These are phyloP conservation scores for Staurois parvus DNA, from an alignment of 2,797 vertebrate genomes.

Conservation along the genomic window DNA sequence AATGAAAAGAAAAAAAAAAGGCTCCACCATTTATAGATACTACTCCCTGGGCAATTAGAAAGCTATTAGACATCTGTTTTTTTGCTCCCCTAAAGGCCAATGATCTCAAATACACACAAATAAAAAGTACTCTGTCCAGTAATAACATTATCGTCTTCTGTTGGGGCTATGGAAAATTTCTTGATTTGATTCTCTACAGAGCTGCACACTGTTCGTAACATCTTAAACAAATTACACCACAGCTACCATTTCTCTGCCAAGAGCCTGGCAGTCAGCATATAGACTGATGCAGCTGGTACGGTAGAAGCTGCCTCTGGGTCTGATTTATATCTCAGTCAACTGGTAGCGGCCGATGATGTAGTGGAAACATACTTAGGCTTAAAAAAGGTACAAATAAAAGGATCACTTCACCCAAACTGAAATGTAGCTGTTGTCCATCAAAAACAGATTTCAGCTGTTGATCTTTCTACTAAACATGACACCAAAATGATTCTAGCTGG, in stretches of 20 bases:
- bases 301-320: not conserved
- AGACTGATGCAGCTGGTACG: not conserved
- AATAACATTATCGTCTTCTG: conserved; percentile 38
- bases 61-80: conserved; percentile 1
- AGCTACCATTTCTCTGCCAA: conserved; percentile 29
- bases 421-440: no score
- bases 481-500: no score
- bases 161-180: conserved; percentile 24
- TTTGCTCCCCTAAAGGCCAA: not conserved
- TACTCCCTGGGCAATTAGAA: not conserved
- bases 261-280: not conserved
- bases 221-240: conserved; percentile 17
- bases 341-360: not conserved
- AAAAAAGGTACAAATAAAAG: no score
- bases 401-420: no score
- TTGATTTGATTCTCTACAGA: conserved; percentile 14
- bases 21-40: not conserved
- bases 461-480: no score
- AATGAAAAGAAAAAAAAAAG: not conserved
- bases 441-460: no score
- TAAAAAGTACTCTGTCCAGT: conserved; percentile 28
- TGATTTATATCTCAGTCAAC: not conserved
- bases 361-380: not conserved
- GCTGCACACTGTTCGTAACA: conserved; percentile 13
- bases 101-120: conserved; percentile 38